phyloP scores from a whole-genome alignment of 2,888 invertebrate genomes.

The Metalampra italica region DNA sequence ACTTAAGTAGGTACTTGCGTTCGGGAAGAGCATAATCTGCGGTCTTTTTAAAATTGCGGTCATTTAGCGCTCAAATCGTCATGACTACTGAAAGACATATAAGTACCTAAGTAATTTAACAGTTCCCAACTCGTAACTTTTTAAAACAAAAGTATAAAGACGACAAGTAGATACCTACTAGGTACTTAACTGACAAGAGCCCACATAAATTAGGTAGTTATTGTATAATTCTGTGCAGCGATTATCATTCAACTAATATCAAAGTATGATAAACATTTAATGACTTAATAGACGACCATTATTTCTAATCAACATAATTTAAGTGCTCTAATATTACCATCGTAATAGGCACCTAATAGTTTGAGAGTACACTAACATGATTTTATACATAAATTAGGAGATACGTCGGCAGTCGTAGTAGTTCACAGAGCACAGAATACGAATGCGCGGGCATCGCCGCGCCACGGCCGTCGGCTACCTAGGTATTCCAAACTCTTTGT shows the following conservation, averaged over 20 bases:
- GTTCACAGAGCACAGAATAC: too few relatives aligned
- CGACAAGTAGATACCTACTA: too few relatives aligned
- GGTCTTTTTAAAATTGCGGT: not conserved
- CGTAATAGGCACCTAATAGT: not conserved
- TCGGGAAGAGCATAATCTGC: conserved; percentile 29
- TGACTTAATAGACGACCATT: conserved; percentile 7
- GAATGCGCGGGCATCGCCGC: too few relatives aligned
- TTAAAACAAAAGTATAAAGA: too few relatives aligned
- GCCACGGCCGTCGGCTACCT: too few relatives aligned
- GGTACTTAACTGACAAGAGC: too few relatives aligned
- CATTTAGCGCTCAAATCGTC: too few relatives aligned
- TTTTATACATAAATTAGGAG: not conserved
- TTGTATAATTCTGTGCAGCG: not conserved
- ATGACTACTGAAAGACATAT: too few relatives aligned
- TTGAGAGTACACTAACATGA: not conserved
- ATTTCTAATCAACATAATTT: conserved; percentile 1
- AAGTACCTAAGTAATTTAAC: too few relatives aligned
- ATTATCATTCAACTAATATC: not conserved
- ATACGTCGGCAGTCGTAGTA: not conserved
- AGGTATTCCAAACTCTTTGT: too few relatives aligned
- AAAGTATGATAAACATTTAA: conserved; percentile 10
- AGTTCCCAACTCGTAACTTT: too few relatives aligned
- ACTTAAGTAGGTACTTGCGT: conserved; percentile 40
- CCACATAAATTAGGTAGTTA: too few relatives aligned
- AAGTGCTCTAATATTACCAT: not conserved